Base-by-base conservation (phyloP, 2,113 vertebrate genomes). In the Melanotaenia duboulayi region DNA sequence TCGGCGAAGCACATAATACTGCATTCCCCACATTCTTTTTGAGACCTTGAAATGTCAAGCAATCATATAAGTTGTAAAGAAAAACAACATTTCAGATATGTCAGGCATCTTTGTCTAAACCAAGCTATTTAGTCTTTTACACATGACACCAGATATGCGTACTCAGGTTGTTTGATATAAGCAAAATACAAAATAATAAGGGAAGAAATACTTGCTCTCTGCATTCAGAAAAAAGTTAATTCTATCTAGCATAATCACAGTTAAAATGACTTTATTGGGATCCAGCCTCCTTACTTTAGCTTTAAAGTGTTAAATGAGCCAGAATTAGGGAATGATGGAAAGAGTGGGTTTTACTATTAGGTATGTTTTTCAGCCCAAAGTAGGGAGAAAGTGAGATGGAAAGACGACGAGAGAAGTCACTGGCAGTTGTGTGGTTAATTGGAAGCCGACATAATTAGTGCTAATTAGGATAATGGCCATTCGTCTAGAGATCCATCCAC, bases 391-490 rank as follows among this genome's bases (percentile, higher is more conserved):
- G 20, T 2, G 56, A 72, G 75, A 79, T 11, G 37, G 62, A 61
- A 58, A 80, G 72, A 65, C 56, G 58, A 42, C 8, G 23, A 65
- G 66, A 82, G 73, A 85, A 72, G 74, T 78, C 80, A 66, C 67
- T 11, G 52, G 71, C 76, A 80, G 82, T 89, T 80, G 76, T 83
- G 80, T 86, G 73, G 82, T 83, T 89, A 89, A 91, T 89, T 90
- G 81, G 79, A 80, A 80, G 74, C 72, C 74, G 79, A 82, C 67
- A 60, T 92, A 90, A 92, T 90, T 90, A 90, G 84, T 86, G 79
- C 82, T 91, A 87, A 90, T 91, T 89, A 90, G 80, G 80, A 89
- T 91, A 90, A 91, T 91, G 85, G 86, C 78, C 69, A 79, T 89
- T 89, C 56, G 80, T 89, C 87, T 87, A 76, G 87, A 90, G 82